phyloP scores from a whole-genome alignment of 37 sponge, comb jelly and placozoan genomes.

The Aplysina aerophoba region DNA sequence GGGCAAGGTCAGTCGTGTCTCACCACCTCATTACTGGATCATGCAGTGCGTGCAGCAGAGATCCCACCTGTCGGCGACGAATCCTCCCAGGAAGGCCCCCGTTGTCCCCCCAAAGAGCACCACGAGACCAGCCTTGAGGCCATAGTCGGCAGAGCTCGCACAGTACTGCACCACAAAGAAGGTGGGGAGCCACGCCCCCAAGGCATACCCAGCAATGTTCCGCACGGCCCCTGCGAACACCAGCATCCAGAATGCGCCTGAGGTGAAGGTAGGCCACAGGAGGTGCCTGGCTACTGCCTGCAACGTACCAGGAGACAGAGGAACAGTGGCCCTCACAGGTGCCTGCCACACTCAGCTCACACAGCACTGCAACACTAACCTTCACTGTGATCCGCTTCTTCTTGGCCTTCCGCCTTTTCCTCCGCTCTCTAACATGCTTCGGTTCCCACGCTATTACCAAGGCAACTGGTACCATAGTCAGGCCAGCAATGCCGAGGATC shows the following conservation, averaged over 20 bases:
- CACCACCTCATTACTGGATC: too few species aligned
- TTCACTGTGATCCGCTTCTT: background rate
- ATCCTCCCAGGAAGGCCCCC: constrained; percentile 81
- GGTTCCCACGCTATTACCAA: constrained; percentile 76
- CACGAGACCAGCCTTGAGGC: constrained; percentile 68
- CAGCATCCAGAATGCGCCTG: constrained; percentile 71
- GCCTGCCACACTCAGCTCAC: background rate
- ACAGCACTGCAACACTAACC: background rate
- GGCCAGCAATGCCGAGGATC: constrained; percentile 75
- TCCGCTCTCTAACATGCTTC: constrained; percentile 45
- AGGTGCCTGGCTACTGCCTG: constrained; percentile 73
- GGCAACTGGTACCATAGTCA: constrained; percentile 54
- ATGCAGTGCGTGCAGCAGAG: background rate
- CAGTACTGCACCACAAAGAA: constrained; percentile 60
- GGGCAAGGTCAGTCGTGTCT: background rate
- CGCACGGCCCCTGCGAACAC: constrained; percentile 80
- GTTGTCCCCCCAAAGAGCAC: constrained; percentile 81
- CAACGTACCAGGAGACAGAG: background rate
- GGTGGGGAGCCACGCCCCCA: constrained; percentile 88
- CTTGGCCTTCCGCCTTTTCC: constrained; percentile 47
- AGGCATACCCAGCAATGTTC: constrained; percentile 87
- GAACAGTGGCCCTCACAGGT: background rate
- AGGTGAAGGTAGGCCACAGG: constrained; percentile 28
- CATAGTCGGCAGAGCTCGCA: constrained; percentile 55
- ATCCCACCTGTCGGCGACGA: constrained; percentile 73